Evolutionary conservation across 2,797 vertebrate species (phyloP).

Genomic region (Premnoplex brunnescens): DNA sequence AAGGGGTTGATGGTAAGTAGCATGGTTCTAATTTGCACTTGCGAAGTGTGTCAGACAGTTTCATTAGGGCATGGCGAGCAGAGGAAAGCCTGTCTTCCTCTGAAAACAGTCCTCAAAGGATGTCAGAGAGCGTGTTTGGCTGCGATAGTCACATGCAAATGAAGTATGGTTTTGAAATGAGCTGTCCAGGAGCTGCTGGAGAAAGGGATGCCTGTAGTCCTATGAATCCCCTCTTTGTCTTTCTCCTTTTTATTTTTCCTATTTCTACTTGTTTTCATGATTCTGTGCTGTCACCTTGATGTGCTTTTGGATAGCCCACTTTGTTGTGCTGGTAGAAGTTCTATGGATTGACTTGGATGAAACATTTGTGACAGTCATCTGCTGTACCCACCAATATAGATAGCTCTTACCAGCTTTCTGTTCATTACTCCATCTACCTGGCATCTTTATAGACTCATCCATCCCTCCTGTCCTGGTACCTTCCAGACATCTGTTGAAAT

Average conservation of each 20-base stretch:
- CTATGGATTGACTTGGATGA: background rate
- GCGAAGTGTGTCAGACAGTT: conserved; percentile 54
- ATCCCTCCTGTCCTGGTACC: background rate
- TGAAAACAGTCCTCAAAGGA: conserved; percentile 43
- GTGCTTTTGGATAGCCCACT: background rate
- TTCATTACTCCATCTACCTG: background rate
- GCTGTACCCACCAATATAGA: background rate
- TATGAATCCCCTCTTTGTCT: background rate
- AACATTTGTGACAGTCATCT: background rate
- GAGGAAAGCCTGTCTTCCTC: conserved; percentile 57
- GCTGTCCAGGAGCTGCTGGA: conserved; percentile 59
- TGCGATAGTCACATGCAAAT: conserved; percentile 12
- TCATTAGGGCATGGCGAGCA: background rate
- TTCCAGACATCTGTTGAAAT: conserved; percentile 13
- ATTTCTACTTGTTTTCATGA: background rate
- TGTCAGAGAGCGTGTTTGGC: background rate
- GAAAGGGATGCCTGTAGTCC: background rate
- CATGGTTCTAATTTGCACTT: conserved; percentile 59
- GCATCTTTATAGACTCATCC: background rate
- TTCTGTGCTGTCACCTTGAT: background rate
- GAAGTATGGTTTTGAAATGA: conserved; percentile 43
- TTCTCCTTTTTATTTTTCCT: background rate
- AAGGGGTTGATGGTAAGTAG: conserved; percentile 63
- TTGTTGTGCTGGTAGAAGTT: background rate
- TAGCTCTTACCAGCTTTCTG: background rate